Conservation (phyloP, 2,113 vertebrate species). For the Heptranchias perlo region DNA sequence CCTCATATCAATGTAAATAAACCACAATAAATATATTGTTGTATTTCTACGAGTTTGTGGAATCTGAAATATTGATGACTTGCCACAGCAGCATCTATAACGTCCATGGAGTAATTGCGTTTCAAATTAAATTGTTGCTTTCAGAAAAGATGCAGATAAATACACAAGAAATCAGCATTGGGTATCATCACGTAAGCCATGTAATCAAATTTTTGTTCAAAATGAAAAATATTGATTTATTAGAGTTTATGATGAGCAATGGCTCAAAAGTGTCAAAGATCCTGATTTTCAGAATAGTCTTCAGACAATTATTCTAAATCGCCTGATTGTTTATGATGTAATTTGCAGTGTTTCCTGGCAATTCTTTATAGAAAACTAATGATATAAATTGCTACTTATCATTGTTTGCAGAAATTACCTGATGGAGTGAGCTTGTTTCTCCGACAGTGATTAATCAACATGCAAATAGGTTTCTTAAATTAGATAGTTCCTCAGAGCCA, state of each 20-base stretch:
- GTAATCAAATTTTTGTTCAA: not conserved
- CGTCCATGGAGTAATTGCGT: not conserved
- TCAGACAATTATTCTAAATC: constrained; percentile 8
- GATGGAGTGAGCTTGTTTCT: not conserved
- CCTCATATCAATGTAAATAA: not conserved
- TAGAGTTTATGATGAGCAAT: not conserved
- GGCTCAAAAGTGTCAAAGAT: not conserved
- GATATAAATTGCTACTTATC: not conserved
- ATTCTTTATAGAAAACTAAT: not conserved
- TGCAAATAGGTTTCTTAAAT: not conserved
- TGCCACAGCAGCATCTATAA: not conserved
- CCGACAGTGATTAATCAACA: not conserved
- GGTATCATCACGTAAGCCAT: not conserved
- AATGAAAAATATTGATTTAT: not conserved
- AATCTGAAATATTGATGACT: not conserved
- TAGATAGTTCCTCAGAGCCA: not conserved
- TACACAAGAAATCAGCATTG: not conserved
- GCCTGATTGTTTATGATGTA: not conserved
- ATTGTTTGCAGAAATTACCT: constrained; percentile 4
- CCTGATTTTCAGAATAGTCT: not conserved
- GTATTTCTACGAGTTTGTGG: not conserved
- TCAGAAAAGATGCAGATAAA: not conserved
- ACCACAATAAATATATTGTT: not conserved
- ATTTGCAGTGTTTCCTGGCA: not conserved
- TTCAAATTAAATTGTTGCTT: not conserved